A percentile compares a stretch with the other conserved stretches of the same genome.
Evolutionary conservation across 2,113 vertebrate species (phyloP).

Genomic region (Neofelis nebulosa): DNA sequence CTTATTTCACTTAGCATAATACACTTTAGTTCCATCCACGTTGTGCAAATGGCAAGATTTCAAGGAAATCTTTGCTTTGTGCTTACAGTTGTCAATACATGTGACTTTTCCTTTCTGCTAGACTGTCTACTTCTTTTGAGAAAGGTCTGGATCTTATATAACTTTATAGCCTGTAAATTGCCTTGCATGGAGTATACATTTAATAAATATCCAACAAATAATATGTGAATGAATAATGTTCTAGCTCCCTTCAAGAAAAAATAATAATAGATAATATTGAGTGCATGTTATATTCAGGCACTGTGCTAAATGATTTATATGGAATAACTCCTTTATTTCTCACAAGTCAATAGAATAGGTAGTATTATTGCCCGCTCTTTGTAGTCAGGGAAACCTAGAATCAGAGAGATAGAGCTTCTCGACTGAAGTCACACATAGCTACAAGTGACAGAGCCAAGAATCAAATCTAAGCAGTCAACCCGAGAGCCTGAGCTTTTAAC

Average conservation of each 20-base stretch:
- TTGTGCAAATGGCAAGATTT: too few species aligned
- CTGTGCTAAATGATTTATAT: background rate
- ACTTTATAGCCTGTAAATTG: background rate
- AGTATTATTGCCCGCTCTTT: background rate
- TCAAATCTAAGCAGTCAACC: background rate
- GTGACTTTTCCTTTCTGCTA: background rate
- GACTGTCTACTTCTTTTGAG: background rate
- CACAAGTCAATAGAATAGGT: background rate
- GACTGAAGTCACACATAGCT: background rate
- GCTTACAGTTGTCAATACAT: background rate
- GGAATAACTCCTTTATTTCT: background rate
- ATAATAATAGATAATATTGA: background rate
- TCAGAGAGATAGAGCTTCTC: background rate
- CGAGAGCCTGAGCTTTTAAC: background rate
- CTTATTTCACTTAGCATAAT: too few species aligned
- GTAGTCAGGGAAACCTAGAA: background rate
- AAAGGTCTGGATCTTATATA: background rate
- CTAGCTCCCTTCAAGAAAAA: conserved; percentile 38
- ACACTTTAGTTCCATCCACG: too few species aligned
- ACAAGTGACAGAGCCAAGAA: background rate
- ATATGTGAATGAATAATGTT: background rate
- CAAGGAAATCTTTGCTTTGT: background rate
- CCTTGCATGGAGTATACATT: background rate
- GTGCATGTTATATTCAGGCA: background rate
- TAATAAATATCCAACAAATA: background rate